A percentile compares a stretch with the other conserved stretches of the same genome.
phyloP scores from a whole-genome alignment of 64 coral and sea anemone genomes.

The Pachyseris speciosa region DNA sequence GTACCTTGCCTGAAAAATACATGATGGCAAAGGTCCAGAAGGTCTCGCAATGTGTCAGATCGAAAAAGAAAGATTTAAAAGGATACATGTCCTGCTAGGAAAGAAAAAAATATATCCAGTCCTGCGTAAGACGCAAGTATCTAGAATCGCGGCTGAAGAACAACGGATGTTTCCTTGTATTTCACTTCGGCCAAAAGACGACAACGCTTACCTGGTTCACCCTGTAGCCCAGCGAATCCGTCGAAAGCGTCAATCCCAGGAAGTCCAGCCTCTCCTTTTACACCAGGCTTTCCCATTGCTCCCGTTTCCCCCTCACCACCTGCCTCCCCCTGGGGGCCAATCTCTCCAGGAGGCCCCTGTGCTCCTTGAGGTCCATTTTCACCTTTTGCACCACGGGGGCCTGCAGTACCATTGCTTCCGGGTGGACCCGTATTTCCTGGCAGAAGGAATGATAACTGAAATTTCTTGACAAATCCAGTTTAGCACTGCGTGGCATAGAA shows the following conservation, averaged over 20 bases:
- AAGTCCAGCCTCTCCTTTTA: constrained; percentile 26
- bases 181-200: not conserved
- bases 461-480: too few species aligned
- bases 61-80: too few species aligned
- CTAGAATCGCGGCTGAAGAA: too few species aligned
- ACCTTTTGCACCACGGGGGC: constrained; percentile 17
- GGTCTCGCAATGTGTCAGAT: too few species aligned
- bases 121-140: too few species aligned
- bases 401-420: not conserved
- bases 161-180: too few species aligned
- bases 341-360: constrained; percentile 4
- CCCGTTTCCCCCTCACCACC: constrained; percentile 65
- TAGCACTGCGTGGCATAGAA: too few species aligned
- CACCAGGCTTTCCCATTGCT: constrained; percentile 51
- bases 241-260: not conserved
- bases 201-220: not conserved
- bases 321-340: constrained; percentile 36
- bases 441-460: not conserved
- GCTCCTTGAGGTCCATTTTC: not conserved
- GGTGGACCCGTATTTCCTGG: not conserved
- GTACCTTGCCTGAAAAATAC: too few species aligned
- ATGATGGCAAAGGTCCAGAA: too few species aligned
- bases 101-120: too few species aligned
- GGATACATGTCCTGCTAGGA: too few species aligned
- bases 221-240: constrained; percentile 8